Evolutionary conservation across 1,140 invertebrate genomes (phyloP), one percentile per base, ranked within the genome.

Genomic region (Euura saliciscinereae): DNA sequence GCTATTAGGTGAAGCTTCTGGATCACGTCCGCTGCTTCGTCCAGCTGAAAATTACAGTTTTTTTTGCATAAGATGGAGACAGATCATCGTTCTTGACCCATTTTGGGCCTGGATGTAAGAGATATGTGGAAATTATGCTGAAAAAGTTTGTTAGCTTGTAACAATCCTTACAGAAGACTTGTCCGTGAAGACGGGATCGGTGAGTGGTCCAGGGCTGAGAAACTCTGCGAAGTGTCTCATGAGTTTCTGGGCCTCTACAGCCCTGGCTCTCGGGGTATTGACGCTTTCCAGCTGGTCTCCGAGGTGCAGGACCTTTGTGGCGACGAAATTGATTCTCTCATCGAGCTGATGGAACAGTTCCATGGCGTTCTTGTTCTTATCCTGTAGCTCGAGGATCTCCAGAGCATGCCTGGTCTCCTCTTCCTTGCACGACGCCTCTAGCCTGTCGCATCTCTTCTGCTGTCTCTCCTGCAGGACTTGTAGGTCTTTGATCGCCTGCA

Each of bases 1-100:
- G 97, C 93, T 78, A 99, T 98, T 6, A 97, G 91, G 83, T 98
- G 94, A 4, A 99, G 88, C 83, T 99, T 99, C 87, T 99, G 97
- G 79, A 99, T 99, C 3, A 99, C 93, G 90, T 99, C 98, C n/a
- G 98, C 98, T 59, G 98, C 97, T 89, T 99, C 95, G 85, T 96
- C 94, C 51, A 99, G 87, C 92, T 97, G 78, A 86, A 86, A 78
- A 75, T 79, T 65, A 82, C 73, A 74, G 28, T 28, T 28, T 64
- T 76, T 68, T 73, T 72, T 66, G 73, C 73, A 71, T 68, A 7
- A 66, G 42, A 51, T 51, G 71, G 28, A 28, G 28, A 28, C 0
- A 28, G 1, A 28, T 66, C 66, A 59, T n/a, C 65, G 46, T 64
- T 46, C 1, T 28, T 1, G 28, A 28, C 0, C 28, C 28, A 28